Evolutionary conservation across 1,140 invertebrate species (phyloP).

Genomic region (Apis mellifera): DNA sequence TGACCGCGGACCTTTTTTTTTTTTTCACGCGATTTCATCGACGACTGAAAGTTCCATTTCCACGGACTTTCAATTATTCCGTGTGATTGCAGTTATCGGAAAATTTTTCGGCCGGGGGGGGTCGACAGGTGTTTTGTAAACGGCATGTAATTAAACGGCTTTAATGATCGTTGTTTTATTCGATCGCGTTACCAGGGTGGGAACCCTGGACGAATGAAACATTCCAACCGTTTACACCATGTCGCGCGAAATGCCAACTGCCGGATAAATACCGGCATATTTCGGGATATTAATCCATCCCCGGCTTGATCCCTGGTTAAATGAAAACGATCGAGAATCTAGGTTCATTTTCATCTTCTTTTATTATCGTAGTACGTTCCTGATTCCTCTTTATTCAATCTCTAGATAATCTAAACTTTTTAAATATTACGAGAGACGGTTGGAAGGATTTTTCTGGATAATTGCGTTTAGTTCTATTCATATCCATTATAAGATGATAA

Average conservation of each 20-base stretch:
- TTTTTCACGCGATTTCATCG: conserved; percentile 3
- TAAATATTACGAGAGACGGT: too few species aligned
- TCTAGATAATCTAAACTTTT: too few species aligned
- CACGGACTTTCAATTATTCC: conserved; percentile 20
- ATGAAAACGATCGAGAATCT: too few species aligned
- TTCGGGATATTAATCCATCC: background rate
- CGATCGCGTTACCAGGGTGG: background rate
- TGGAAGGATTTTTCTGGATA: too few species aligned
- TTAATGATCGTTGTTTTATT: conserved; percentile 10
- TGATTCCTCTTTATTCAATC: too few species aligned
- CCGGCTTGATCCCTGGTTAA: too few species aligned
- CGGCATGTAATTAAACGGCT: conserved; percentile 19
- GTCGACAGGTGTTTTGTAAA: conserved; percentile 27
- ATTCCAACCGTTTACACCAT: background rate
- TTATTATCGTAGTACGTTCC: too few species aligned
- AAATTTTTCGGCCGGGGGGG: background rate
- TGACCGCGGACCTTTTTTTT: background rate
- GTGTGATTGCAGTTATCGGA: conserved; percentile 3
- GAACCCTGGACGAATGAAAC: background rate
- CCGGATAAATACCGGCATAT: background rate
- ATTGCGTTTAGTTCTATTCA: too few species aligned
- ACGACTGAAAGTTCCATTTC: conserved; percentile 11
- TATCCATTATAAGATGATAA: too few species aligned
- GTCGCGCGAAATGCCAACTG: background rate
- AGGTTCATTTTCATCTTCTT: too few species aligned